Base-by-base conservation (phyloP, 1,140 invertebrate species). In the Orchestia grillus region DNA sequence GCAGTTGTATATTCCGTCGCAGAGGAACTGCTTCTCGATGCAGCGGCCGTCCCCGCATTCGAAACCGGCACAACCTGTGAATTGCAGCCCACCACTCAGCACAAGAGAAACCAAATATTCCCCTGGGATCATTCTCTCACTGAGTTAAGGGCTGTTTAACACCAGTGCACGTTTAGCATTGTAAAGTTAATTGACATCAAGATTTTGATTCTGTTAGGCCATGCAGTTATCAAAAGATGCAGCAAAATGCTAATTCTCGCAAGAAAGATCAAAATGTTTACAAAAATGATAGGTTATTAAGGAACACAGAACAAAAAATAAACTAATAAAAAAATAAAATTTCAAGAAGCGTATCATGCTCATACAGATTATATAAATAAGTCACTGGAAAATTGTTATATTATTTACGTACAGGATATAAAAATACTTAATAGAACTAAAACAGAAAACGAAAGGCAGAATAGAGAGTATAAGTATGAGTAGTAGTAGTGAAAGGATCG, bases 1-100 rank as follows among this genome's bases (percentile, higher is more conserved):
- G 97, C 97, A 97, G 96, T 97, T 96, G 42, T 96, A 62, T 28
- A 96, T 96, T 19, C 97, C 97, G 96, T 97, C 97, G 97, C 97
- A 97, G 23, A 87, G 47, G 43, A 96, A 95, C 0, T 57, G 87
- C 43, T 92, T 87, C 28, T 96, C 96, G 77, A 94, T 94, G 44
- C 92, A 94, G 43, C 92, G 92, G 36, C 92, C 92, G 92, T 45
- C 92, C 3, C 92, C 43, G 44, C 92, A 94, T 11, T 15, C 47
- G 44, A 45, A 45, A 19, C 44, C 92, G 8, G 92, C 6, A 94
- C 92, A 94, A 4, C 4, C 92, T 94, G 92, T n/a, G 44, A 47
- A 36, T 23, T 36, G 36, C 62, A 19, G 47, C 47, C 6, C 19
- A 19, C 47, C 6, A 53, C 47, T 28, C 62, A 77, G 28, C 28